Conservation (phyloP, 2,797 vertebrate genomes). For the Pelodytes ibericus region DNA sequence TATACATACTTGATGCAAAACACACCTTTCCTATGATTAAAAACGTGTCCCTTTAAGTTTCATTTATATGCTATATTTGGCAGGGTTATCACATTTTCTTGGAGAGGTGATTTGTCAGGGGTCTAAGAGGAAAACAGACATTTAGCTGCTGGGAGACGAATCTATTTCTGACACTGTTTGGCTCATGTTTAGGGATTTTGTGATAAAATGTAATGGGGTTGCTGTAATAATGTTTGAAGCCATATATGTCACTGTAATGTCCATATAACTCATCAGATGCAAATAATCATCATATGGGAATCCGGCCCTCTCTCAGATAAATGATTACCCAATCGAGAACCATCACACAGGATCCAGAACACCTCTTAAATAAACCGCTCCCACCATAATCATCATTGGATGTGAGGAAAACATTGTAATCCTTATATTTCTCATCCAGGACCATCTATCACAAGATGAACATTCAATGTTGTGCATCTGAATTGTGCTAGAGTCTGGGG, state of each 20-base stretch:
- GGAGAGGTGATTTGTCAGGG: conserved; percentile 34
- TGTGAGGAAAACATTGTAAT: background rate
- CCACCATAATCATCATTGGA: background rate
- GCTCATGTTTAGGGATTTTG: conserved; percentile 29
- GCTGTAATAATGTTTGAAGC: background rate
- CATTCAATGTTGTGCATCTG: no score
- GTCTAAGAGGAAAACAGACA: background rate
- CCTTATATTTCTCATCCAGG: no score
- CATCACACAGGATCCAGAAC: background rate
- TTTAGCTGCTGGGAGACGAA: background rate
- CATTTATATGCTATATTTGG: background rate
- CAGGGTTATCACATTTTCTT: conserved; percentile 24
- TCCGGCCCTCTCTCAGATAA: background rate
- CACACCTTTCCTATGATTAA: no score
- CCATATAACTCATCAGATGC: background rate
- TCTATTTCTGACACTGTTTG: conserved; percentile 3
- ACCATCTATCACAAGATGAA: no score
- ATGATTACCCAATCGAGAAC: background rate
- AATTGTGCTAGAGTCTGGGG: no score
- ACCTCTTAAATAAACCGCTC: background rate
- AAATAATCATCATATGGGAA: background rate
- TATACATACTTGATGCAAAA: no score
- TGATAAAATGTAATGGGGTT: conserved; percentile 19
- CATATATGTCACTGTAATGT: background rate
- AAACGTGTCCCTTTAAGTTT: background rate